Evolutionary conservation across 2,113 vertebrate species (phyloP), one percentile per base, ranked within the genome.

Genomic region (Eubucco bourcierii): DNA sequence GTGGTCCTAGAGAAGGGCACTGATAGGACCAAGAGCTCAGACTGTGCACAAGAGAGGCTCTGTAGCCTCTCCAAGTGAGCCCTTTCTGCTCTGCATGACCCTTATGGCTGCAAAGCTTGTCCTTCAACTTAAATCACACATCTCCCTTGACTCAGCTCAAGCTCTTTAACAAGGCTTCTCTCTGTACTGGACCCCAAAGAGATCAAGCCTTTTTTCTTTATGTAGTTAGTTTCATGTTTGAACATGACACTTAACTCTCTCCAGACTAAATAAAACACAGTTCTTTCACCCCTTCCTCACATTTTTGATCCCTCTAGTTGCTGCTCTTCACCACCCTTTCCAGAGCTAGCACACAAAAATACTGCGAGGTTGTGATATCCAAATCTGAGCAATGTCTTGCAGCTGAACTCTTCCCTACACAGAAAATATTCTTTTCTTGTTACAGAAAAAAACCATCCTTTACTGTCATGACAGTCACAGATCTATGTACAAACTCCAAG

Each of bases 51-150:
- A 37, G 9, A 34, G 56, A 34, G 41, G 47, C 20, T 50, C 24
- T 0, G 7, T 37, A 59, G 65, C 4, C 37, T 52, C 60, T 66
- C 63, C 56, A 59, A 24, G 12, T 0, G 0, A 64, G 41, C 9
- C 55, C 20, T 24, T 66, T 80, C 65, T 31, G 33, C 2, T 1
- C n/a, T 15, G 19, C 1, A 0, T 0, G 2, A 53, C 34, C 33
- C 28, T 33, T 13, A 3, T 18, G 11, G 37, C 21, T 55, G 56
- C 44, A 53, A 73, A 70, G 25, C 59, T 80, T 18, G 4, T 27
- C 73, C 46, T 66, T n/a, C 3, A 2, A 1, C 16, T 58, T 19
- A 6, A 10, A 20, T 19, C 10, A 10, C 28, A 5, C 16, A 15
- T 13, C 39, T 44, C 39, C 34, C 29, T 14, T 1, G 0, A 15